These are phyloP conservation scores for Cataglyphis livida DNA, from an alignment of 2,888 invertebrate genomes.

Conservation along the genomic window DNA sequence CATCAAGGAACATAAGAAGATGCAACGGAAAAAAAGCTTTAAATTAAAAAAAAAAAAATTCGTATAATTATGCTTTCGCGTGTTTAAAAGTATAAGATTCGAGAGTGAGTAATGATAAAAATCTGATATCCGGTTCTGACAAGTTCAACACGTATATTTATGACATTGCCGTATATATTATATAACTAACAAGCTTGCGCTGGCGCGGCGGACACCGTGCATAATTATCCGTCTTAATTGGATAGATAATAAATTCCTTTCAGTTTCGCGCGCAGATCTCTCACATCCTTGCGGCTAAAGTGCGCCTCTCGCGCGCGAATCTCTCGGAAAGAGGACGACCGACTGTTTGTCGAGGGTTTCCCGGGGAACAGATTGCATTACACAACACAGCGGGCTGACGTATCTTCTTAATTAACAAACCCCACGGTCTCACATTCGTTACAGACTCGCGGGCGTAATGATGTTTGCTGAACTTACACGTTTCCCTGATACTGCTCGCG, in stretches of 20 bases:
- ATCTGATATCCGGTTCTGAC: slow-evolving; percentile 33
- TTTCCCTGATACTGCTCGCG: slow-evolving; percentile 39
- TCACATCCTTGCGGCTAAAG: slow-evolving; percentile 63
- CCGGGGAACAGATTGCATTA: slow-evolving; percentile 66
- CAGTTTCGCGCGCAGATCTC: slow-evolving; percentile 55
- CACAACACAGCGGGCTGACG: slow-evolving; percentile 66
- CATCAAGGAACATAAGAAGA: not conserved
- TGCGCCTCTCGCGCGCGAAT: slow-evolving; percentile 44
- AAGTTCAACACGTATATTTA: slow-evolving; percentile 5
- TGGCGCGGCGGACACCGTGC: slow-evolving; percentile 44
- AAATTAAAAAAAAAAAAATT: slow-evolving; percentile 14
- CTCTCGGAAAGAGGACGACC: slow-evolving; percentile 35
- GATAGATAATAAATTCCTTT: slow-evolving; percentile 70
- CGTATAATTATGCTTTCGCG: not conserved
- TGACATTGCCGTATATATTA: slow-evolving; percentile 31
- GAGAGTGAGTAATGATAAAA: slow-evolving; percentile 5
- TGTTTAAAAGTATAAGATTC: not conserved
- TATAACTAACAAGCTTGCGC: slow-evolving; percentile 47
- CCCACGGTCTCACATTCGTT: slow-evolving; percentile 51
- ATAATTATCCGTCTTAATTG: slow-evolving; percentile 70
- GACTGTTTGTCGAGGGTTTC: slow-evolving; percentile 64
- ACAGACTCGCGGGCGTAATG: slow-evolving; percentile 55
- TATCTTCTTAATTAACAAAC: slow-evolving; percentile 65
- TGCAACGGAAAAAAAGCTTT: not conserved
- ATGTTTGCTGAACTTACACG: slow-evolving; percentile 54